These are phyloP conservation scores for Physella acuta DNA, from an alignment of 1,140 invertebrate genomes.

Conservation along the genomic window DNA sequence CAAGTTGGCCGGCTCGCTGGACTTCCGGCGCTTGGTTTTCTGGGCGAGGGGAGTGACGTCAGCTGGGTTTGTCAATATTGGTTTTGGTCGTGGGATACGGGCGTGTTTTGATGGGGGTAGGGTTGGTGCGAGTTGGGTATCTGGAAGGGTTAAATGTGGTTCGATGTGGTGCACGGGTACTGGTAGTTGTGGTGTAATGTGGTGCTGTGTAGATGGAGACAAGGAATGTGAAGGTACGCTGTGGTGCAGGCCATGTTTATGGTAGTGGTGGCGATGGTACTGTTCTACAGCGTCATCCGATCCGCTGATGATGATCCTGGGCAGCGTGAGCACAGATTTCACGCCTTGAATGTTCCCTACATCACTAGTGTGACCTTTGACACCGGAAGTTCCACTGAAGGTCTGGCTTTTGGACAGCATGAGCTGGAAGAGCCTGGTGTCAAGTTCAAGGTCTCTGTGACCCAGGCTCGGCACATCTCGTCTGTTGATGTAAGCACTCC, in stretches of 20 bases:
- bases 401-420: background rate
- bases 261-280: too few species aligned
- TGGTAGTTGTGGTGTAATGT: too few species aligned
- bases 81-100: background rate
- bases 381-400: too few species aligned
- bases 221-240: too few species aligned
- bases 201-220: background rate
- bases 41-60: background rate
- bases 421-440: background rate
- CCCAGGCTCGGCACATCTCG: background rate
- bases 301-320: background rate
- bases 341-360: background rate
- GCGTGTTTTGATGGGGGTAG: background rate
- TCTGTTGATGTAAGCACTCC: background rate
- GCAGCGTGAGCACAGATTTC: background rate
- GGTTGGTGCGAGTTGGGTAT: background rate
- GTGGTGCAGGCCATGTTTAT: too few species aligned
- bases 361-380: background rate
- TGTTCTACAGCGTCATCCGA: background rate
- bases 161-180: background rate
- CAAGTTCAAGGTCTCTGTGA: background rate
- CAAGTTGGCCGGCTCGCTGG: background rate
- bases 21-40: background rate
- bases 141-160: background rate
- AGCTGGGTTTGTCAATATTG: background rate